A percentile compares a stretch with the other conserved stretches of the same genome.
phyloP scores from a whole-genome alignment of 1,140 invertebrate species.

The Andricus grossulariae region DNA sequence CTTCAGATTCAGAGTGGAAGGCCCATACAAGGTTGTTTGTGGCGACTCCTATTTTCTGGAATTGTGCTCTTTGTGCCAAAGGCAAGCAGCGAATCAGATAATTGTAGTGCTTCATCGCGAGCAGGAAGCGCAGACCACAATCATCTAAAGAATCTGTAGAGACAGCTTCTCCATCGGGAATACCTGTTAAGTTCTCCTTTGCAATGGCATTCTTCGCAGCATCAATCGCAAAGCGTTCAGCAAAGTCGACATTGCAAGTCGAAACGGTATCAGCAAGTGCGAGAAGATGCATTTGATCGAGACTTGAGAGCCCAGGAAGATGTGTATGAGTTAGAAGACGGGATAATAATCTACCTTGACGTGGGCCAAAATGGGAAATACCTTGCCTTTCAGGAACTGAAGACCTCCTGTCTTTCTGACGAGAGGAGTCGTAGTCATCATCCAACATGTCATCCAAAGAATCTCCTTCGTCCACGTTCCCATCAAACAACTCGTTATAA shows the following conservation, averaged over 20 bases:
- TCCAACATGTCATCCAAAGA: constrained; percentile 88
- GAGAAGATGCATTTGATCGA: constrained; percentile 99
- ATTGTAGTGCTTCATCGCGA: constrained; percentile 98
- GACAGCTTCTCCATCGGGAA: constrained; percentile 80
- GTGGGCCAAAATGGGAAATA: constrained; percentile 88
- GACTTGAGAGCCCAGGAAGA: constrained; percentile 95
- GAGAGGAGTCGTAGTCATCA: constrained; percentile 79
- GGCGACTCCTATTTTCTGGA: constrained; percentile 93
- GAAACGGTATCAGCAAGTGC: constrained; percentile 98
- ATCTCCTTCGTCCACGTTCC: constrained; percentile 85
- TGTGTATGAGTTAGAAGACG: constrained; percentile 96
- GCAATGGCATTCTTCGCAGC: constrained; percentile 83
- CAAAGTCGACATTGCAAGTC: constrained; percentile 91
- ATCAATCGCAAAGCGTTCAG: constrained; percentile 88
- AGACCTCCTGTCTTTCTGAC: constrained; percentile 80
- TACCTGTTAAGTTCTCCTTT: constrained; percentile 82
- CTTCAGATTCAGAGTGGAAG: constrained; percentile 98
- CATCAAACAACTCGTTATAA: constrained; percentile 92
- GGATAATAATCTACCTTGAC: constrained; percentile 88
- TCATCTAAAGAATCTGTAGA: constrained; percentile 93
- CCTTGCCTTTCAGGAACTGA: constrained; percentile 83
- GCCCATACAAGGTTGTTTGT: constrained; percentile 98
- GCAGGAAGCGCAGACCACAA: constrained; percentile 95
- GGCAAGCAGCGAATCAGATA: constrained; percentile 95
- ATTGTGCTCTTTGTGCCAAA: constrained; percentile 87